phyloP scores from a whole-genome alignment of 1,140 invertebrate genomes.

The Dinoponera quadriceps region DNA sequence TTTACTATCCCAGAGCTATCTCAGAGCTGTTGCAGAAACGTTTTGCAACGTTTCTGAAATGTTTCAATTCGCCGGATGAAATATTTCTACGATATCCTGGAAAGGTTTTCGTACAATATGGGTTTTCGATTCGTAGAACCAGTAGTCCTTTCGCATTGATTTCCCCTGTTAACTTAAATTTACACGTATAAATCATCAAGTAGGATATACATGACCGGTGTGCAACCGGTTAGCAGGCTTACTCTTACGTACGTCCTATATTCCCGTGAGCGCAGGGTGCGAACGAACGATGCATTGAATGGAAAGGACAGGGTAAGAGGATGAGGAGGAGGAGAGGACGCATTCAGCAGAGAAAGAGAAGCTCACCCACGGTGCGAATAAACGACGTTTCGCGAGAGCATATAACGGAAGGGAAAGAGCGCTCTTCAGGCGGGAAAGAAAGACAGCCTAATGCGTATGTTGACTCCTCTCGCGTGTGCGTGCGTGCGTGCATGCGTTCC shows the following conservation, averaged over 20 bases:
- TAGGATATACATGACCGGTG: conserved; percentile 24
- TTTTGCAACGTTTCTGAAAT: too few species aligned
- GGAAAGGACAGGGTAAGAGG: neutral
- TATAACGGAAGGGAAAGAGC: conserved; percentile 12
- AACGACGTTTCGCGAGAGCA: conserved; percentile 51
- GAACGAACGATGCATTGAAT: conserved; percentile 37
- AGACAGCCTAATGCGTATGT: conserved; percentile 21
- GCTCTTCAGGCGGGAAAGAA: conserved; percentile 13
- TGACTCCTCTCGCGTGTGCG: conserved; percentile 25
- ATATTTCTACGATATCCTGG: too few species aligned
- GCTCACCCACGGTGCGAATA: conserved; percentile 49
- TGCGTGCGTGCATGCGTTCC: neutral
- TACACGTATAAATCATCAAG: conserved; percentile 44
- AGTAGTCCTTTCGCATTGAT: too few species aligned
- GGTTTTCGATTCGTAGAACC: too few species aligned
- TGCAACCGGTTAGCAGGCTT: conserved; percentile 39
- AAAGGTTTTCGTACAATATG: too few species aligned
- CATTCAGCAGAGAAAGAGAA: conserved; percentile 30
- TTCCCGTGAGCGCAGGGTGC: conserved; percentile 47
- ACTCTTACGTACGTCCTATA: conserved; percentile 21
- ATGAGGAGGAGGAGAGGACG: neutral
- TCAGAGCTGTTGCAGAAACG: too few species aligned
- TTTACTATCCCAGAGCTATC: too few species aligned
- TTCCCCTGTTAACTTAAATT: too few species aligned
- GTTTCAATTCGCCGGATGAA: too few species aligned